Evolutionary conservation across 2,797 vertebrate genomes (phyloP).

Genomic region (Dipus sagitta): DNA sequence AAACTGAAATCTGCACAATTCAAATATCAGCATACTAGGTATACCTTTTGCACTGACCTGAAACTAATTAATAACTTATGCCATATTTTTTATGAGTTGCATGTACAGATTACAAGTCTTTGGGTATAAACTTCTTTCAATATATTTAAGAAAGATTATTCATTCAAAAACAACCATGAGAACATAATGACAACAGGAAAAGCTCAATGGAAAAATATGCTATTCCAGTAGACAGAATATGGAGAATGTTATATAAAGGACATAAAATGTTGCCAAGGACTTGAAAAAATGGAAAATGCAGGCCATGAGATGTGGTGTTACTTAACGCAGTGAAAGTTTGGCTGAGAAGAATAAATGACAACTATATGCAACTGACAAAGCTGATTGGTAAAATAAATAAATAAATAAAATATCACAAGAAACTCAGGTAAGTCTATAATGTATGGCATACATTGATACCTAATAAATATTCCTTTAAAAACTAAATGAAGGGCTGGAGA

Average conservation of each 20-base stretch:
- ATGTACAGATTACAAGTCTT: neutral
- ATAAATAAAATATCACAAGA: neutral
- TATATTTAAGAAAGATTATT: neutral
- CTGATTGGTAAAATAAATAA: neutral
- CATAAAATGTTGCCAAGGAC: neutral
- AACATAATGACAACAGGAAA: neutral
- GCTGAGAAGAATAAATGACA: neutral
- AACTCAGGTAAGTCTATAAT: neutral
- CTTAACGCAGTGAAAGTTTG: neutral
- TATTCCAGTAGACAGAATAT: conserved; percentile 4
- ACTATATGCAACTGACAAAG: neutral
- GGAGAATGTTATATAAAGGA: neutral
- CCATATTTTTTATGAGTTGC: neutral
- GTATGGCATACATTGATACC: neutral
- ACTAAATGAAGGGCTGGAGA: neutral
- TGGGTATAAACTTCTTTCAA: neutral
- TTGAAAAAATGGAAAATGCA: neutral
- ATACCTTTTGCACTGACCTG: neutral
- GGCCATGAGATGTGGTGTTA: neutral
- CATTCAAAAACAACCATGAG: neutral
- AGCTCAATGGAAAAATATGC: neutral
- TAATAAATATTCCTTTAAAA: conserved; percentile 10
- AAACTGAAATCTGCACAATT: neutral
- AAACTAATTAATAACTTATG: conserved; percentile 27
- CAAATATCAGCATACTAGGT: conserved; percentile 15